Percentiles rank a stretch among this genome's conserved stretches.
Conservation (phyloP, 1,140 invertebrate species). For the Temnothorax curvispinosus region DNA sequence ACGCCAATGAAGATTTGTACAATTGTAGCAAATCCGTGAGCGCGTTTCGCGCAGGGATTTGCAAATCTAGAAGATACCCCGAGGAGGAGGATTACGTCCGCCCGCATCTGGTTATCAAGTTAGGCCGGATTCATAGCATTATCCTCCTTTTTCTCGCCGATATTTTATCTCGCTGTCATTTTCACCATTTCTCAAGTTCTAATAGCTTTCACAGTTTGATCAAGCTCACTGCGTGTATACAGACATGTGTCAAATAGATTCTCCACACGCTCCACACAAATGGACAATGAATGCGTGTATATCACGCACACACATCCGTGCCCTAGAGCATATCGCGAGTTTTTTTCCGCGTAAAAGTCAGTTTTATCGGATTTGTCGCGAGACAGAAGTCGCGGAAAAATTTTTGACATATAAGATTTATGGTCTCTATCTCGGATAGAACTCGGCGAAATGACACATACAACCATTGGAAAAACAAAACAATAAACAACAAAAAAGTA, state of each 20-base stretch:
- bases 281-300: background rate
- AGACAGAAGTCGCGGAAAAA: slow-evolving; percentile 39
- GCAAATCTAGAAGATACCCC: slow-evolving; percentile 29
- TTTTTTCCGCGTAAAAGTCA: background rate
- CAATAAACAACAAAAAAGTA: background rate
- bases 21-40: slow-evolving; percentile 34
- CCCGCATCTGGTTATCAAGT: slow-evolving; percentile 67
- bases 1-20: slow-evolving; percentile 43
- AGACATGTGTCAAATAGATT: slow-evolving; percentile 8
- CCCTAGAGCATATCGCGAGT: background rate
- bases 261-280: background rate
- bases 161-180: slow-evolving; percentile 62
- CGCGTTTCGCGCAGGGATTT: slow-evolving; percentile 38
- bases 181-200: slow-evolving; percentile 27
- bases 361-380: slow-evolving; percentile 44
- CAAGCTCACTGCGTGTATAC: slow-evolving; percentile 26
- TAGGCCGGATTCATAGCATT: slow-evolving; percentile 12
- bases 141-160: background rate
- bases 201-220: slow-evolving; percentile 64
- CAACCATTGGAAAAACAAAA: background rate
- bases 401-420: slow-evolving; percentile 55
- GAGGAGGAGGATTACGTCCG: slow-evolving; percentile 51
- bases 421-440: background rate
- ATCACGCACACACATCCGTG: slow-evolving; percentile 20
- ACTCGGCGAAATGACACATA: background rate